phyloP scores from a whole-genome alignment of 2,113 vertebrate species.

The Neogobius melanostomus region DNA sequence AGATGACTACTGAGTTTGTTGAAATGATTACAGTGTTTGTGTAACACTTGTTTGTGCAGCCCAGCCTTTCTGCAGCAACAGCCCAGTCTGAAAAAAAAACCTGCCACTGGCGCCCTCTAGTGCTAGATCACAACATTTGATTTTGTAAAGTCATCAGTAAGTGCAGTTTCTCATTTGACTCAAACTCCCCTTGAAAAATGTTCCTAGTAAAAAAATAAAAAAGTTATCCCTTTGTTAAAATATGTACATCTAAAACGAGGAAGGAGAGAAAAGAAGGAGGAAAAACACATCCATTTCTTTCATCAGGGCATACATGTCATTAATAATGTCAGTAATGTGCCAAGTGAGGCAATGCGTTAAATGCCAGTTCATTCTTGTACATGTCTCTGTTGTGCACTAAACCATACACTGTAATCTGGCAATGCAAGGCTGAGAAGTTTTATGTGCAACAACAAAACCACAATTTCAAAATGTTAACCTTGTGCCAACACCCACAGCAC shows the following conservation, averaged over 20 bases:
- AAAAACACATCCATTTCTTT: too few relatives aligned
- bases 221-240: background rate
- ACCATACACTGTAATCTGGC: background rate
- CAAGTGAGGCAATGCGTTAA: background rate
- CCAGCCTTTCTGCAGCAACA: conserved; percentile 1
- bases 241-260: background rate
- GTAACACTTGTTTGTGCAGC: conserved; percentile 5
- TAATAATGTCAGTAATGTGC: background rate
- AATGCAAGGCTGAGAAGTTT: background rate
- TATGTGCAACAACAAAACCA: background rate
- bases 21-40: conserved; percentile 2
- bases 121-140: background rate
- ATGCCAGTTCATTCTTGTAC: background rate
- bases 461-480: background rate
- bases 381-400: background rate
- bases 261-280: background rate
- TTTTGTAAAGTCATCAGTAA: background rate
- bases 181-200: background rate
- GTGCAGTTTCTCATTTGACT: background rate
- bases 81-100: background rate
- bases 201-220: too few relatives aligned
- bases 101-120: background rate
- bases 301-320: too few relatives aligned
- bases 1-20: background rate
- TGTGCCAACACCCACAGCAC: background rate